Evolutionary conservation across 2,797 vertebrate species (phyloP).

Genomic region (Phataginus tricuspis): DNA sequence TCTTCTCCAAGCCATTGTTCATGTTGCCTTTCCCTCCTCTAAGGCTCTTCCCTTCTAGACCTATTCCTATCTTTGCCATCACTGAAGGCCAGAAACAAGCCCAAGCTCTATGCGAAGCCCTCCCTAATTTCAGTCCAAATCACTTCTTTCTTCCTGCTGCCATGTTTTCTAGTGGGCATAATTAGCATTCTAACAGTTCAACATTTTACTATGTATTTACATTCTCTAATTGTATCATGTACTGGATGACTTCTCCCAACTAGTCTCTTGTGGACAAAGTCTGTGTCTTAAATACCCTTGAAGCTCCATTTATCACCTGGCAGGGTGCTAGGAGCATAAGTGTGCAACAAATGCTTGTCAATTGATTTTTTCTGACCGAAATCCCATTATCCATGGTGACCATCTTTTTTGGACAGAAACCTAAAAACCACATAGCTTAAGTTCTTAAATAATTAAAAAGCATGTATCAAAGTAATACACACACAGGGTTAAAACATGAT

Average conservation of each 20-base stretch:
- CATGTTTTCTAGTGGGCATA: not conserved
- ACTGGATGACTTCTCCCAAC: not conserved
- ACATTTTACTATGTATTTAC: not conserved
- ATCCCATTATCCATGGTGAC: not conserved
- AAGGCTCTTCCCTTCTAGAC: not conserved
- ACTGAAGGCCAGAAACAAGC: conserved; percentile 11
- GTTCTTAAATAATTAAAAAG: conserved; percentile 28
- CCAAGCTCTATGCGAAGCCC: not conserved
- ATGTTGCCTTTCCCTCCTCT: not conserved
- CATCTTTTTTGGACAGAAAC: not conserved
- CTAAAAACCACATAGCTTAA: not conserved
- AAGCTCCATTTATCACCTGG: not conserved
- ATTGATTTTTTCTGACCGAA: conserved; percentile 41
- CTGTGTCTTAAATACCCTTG: not conserved
- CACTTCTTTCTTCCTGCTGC: not conserved
- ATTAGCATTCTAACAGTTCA: conserved; percentile 17
- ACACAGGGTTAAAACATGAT: not conserved
- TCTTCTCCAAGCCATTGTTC: not conserved
- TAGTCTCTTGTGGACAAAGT: not conserved
- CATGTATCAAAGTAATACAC: not conserved
- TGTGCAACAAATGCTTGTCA: not conserved
- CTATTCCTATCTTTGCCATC: not conserved
- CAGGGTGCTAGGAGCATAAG: not conserved
- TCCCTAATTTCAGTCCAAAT: conserved; percentile 5
- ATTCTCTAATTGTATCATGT: not conserved